phyloP scores from a whole-genome alignment of 2,797 vertebrate species.

The Anisognathus igniventris region DNA sequence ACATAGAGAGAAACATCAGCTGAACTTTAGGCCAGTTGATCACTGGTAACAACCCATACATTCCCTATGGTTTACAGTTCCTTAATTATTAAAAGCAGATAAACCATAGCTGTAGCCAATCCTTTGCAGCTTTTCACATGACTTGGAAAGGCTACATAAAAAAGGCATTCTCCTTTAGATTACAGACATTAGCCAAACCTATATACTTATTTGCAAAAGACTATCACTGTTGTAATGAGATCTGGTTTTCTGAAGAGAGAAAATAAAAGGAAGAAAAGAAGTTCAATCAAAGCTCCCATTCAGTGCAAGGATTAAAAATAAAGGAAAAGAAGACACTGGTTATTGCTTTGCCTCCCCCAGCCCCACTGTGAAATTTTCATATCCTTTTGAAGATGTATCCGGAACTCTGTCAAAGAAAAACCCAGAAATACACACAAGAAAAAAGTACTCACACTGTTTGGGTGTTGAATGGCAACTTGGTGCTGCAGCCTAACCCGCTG shows the following conservation, averaged over 20 bases:
- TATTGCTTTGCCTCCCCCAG: conserved; percentile 13
- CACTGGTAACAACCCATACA: background rate
- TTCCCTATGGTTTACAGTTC: background rate
- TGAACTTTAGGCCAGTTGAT: background rate
- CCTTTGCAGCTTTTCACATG: background rate
- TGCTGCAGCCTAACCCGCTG: conserved; percentile 87
- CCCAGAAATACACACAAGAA: conserved; percentile 19
- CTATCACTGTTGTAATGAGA: background rate
- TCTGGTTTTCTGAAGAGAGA: background rate
- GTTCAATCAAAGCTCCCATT: conserved; percentile 31
- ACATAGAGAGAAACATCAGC: background rate
- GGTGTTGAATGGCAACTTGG: conserved; percentile 75
- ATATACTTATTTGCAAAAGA: background rate
- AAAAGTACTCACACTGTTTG: conserved; percentile 80
- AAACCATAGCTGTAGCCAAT: background rate
- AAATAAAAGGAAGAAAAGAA: background rate
- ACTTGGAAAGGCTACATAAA: background rate
- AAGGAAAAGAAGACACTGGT: background rate
- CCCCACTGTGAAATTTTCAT: conserved; percentile 29
- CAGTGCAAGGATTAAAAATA: conserved; percentile 12
- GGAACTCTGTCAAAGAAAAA: conserved; percentile 22
- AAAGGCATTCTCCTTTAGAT: background rate
- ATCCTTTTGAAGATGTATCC: conserved; percentile 45
- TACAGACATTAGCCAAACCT: background rate
- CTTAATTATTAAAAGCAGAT: background rate